Evolutionary conservation across 1,140 invertebrate species (phyloP).

Genomic region (Lasioglossum baleicum): DNA sequence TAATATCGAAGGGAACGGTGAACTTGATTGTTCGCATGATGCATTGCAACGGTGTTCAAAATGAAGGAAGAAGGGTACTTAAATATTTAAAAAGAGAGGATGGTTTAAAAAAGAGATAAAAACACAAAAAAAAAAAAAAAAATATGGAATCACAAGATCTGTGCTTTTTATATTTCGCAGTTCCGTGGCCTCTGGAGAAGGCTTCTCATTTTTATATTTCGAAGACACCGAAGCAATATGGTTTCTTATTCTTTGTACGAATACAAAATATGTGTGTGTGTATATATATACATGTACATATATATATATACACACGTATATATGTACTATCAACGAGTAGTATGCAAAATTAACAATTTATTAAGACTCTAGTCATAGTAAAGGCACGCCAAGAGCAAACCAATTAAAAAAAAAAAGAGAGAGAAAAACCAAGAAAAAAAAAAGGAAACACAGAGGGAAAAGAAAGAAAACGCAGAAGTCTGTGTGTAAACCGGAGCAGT

Average conservation of each 20-base stretch:
- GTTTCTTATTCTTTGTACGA: conserved; percentile 69
- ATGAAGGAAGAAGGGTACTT: too few relatives aligned
- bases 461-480: too few relatives aligned
- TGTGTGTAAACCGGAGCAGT: too few relatives aligned
- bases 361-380: conserved; percentile 74
- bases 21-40: conserved; percentile 31
- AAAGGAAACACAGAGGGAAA: conserved; percentile 10
- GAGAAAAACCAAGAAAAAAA: background rate
- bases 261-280: conserved; percentile 58
- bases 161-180: conserved; percentile 68
- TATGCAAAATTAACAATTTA: conserved; percentile 61
- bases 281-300: too few relatives aligned
- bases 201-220: conserved; percentile 62
- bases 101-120: too few relatives aligned
- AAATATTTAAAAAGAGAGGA: too few relatives aligned
- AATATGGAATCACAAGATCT: conserved; percentile 53
- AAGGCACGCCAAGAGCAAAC: conserved; percentile 49
- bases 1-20: too few relatives aligned
- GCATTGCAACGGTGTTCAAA: too few relatives aligned
- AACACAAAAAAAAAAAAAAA: background rate
- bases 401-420: conserved; percentile 5
- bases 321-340: conserved; percentile 49
- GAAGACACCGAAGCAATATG: conserved; percentile 55
- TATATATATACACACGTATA: background rate
- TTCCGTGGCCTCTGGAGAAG: conserved; percentile 50